Evolutionary conservation across 2,888 invertebrate species (phyloP), one percentile per base, ranked within the genome.

Genomic region (Octonoba sinensis): DNA sequence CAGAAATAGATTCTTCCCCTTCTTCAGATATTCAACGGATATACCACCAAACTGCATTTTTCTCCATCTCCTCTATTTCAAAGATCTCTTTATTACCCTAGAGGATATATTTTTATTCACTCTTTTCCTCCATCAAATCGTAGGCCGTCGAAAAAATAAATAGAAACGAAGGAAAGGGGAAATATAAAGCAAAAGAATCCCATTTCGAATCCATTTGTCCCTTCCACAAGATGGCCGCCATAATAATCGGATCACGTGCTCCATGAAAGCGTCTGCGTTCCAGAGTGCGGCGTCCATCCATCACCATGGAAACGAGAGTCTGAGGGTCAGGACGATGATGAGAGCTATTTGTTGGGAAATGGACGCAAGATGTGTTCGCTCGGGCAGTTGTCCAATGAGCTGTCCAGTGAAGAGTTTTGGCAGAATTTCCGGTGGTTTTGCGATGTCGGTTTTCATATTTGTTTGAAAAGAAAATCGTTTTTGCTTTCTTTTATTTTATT

Each of bases 221-320:
- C 24, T 27, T 59, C 65, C 27, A 54, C 72, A 79, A 79, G 78
- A 78, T 78, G 78, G 78, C 66, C 46, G 57, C 71, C 47, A n/a
- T 69, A 69, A 64, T 78, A 78, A 78, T 74, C 74, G 74, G 49
- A 74, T 74, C 74, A 74, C 74, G 65, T 74, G 74, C 74, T 36
- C 62, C 54, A 54, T 47, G 56, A 49, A 56, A 73, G 64, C 60
- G 44, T 69, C 57, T 62, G 62, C 62, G 56, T 78, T 70, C 27
- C 49, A 71, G 77, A 70, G 65, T 71, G 46, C 64, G 60, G 57
- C 66, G 57, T 47, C 51, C 78, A 79, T 79, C 72, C 59, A 79
- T 79, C 72, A 79, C 78, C 78, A 79, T 79, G 60, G 78, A 49
- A 79, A 79, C 72, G 66, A 27, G 36, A 18, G n/a, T 20, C 36